Evolutionary conservation across 2,797 vertebrate genomes (phyloP).

Genomic region (Vipera ursinii): DNA sequence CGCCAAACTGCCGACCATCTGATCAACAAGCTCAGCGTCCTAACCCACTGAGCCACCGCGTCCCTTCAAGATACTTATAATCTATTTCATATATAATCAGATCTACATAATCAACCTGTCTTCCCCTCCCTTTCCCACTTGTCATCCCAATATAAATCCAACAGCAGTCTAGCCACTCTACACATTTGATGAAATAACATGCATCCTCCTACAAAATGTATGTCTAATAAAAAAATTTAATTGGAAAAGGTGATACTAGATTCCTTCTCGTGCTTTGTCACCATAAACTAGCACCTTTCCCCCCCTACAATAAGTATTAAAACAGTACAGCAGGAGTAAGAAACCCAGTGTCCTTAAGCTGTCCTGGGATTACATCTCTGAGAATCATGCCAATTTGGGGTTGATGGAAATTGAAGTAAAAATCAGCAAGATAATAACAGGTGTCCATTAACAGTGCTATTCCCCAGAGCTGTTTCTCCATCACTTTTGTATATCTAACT

Average conservation of each 20-base stretch:
- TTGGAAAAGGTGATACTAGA: background rate
- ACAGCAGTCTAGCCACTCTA: background rate
- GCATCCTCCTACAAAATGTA: background rate
- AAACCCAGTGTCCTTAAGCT: background rate
- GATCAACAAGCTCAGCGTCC: too few relatives aligned
- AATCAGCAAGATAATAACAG: background rate
- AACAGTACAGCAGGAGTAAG: background rate
- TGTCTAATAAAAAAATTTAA: background rate
- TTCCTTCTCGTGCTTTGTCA: background rate
- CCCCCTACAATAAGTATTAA: background rate
- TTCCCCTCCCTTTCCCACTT: background rate
- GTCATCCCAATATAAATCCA: background rate
- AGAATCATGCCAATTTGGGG: background rate
- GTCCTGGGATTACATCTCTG: background rate
- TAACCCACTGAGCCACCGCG: too few relatives aligned
- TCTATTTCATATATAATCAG: background rate
- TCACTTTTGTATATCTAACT: background rate
- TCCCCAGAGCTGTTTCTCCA: background rate
- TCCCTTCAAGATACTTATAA: background rate
- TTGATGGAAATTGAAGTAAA: background rate
- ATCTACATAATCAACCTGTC: background rate
- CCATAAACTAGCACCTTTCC: background rate
- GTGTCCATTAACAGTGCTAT: background rate
- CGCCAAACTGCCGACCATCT: too few relatives aligned
- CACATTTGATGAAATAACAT: background rate